Base-by-base conservation (phyloP, 2,797 vertebrate species). In the Iguana delicatissima region DNA sequence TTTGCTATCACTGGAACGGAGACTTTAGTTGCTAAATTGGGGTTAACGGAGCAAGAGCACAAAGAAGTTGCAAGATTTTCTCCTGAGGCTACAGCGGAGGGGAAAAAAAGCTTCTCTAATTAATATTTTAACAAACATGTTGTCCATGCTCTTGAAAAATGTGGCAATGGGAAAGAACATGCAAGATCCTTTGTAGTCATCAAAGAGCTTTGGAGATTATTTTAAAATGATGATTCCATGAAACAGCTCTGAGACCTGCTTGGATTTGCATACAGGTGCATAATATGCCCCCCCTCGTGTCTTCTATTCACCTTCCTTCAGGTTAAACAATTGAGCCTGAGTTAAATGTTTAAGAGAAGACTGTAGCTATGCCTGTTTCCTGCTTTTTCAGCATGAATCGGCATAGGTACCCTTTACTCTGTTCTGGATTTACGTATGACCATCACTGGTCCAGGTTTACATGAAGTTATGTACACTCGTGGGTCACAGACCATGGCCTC, bases 171-270 rank as follows among this genome's bases (percentile, higher is more conserved):
- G 86, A 95, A 86, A 82, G 91, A 94, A 93, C 93, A 94, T 85
- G 77, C 83, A 91, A 92, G 85, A 35, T 92, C 86, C 89, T 87
- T 89, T 95, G 92, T 96, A 97, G 96, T 96, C 96, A 97, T 97
- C 93, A 96, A 96, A 94, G 95, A 95, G 95, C 96, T 96, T 95
- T 91, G 22, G 55, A 95, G 94, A 87, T 93, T 62, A 86, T 92
- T 95, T 95, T 57, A 88, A 91, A 95, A 96, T 77, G 46, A 29
- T 55, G 32, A 87, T 67, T 79, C 69, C 38, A 82, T 81, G 57
- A 76, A 83, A 59, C 67, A 62, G 14, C 38, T 76, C 32, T 9
- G 52, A 38, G 5, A 69, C 32, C 67, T 13, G 92, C 88, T 89
- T 87, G 89, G 67, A 67, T 52, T 80, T 13, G 22, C n/a, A 32